phyloP scores from a whole-genome alignment of 2,797 vertebrate species.

The Pseudochirops cupreus region DNA sequence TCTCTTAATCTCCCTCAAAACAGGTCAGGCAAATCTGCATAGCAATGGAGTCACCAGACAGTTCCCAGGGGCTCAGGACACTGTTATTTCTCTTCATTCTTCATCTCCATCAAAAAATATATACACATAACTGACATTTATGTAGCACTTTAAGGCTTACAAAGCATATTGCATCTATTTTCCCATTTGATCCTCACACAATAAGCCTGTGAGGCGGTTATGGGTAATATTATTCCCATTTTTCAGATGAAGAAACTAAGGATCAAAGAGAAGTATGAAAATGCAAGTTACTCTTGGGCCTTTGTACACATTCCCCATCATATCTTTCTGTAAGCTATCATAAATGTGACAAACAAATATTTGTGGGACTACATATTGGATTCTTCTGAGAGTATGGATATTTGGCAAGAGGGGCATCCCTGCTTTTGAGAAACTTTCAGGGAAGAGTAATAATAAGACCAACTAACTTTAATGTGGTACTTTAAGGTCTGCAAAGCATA shows the following conservation, averaged over 20 bases:
- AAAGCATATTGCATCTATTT: not conserved
- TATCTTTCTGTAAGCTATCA: not conserved
- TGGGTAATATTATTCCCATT: not conserved
- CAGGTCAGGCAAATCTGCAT: not conserved
- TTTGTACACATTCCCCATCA: not conserved
- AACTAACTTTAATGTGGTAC: not conserved
- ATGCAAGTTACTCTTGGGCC: conserved; percentile 18
- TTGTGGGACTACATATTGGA: not conserved
- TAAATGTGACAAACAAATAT: not conserved
- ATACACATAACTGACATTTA: not conserved
- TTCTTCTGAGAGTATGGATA: not conserved
- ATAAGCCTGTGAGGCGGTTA: not conserved
- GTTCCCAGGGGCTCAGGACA: conserved; percentile 27
- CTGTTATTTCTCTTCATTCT: conserved; percentile 12
- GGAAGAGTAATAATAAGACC: not conserved
- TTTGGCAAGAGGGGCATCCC: not conserved
- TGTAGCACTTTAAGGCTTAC: not conserved
- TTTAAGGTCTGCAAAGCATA: not conserved
- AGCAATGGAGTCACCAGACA: not conserved
- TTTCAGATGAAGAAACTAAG: not conserved
- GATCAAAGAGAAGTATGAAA: not conserved
- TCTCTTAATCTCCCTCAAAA: not conserved
- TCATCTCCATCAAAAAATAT: conserved; percentile 43
- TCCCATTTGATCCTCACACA: not conserved
- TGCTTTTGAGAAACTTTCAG: not conserved